Evolutionary conservation across 2,888 invertebrate species (phyloP).

Genomic region (Desoria tigrina): DNA sequence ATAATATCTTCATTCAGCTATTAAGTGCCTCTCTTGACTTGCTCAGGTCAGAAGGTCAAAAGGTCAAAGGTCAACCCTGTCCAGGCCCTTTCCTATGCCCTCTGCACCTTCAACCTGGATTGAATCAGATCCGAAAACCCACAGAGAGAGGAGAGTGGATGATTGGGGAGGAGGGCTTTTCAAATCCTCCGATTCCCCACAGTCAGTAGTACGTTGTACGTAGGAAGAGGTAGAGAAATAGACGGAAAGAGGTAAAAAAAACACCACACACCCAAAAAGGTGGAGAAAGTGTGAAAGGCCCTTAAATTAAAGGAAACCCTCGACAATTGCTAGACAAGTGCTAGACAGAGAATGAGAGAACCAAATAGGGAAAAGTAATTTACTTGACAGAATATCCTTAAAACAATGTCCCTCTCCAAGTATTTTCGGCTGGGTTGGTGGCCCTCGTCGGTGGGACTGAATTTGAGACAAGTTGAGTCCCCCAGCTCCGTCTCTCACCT

Average conservation of each 20-base stretch:
- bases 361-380: neutral
- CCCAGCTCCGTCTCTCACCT: no score
- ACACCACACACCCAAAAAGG: conserved; percentile 7
- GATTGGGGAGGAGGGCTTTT: conserved; percentile 1
- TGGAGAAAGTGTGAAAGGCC: neutral
- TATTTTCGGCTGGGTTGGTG: no score
- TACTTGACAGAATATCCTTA: no score
- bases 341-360: neutral
- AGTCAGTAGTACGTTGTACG: no score
- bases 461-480: no score
- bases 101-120: neutral
- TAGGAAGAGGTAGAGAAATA: conserved; percentile 2
- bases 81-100: no score
- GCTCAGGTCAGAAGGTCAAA: no score
- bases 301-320: neutral
- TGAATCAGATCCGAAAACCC: neutral
- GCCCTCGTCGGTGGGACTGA: no score
- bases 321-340: no score
- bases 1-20: neutral
- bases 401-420: no score
- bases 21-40: no score
- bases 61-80: neutral
- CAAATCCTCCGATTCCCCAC: no score
- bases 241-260: neutral
- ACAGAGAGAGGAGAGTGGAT: neutral